phyloP scores from a whole-genome alignment of 2,797 vertebrate genomes.

The Paratrypauchen microcephalus region DNA sequence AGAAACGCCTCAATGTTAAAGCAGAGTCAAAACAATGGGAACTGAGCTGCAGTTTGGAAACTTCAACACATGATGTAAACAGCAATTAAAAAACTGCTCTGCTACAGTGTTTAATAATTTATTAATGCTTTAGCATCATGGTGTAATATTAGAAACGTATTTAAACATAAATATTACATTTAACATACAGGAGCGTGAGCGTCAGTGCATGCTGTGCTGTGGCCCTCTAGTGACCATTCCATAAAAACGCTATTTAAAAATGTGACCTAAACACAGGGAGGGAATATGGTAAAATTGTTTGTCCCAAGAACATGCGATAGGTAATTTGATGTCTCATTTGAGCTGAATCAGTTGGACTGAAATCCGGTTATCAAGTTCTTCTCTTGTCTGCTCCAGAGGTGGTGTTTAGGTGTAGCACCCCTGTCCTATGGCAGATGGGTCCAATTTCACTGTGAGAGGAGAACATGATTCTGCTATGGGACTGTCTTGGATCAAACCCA shows the following conservation, averaged over 20 bases:
- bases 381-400: conserved; percentile 27
- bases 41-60: too few species aligned
- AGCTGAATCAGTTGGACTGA: conserved; percentile 44
- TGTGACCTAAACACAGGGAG: neutral
- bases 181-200: neutral
- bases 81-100: too few species aligned
- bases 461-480: conserved; percentile 58
- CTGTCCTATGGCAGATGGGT: conserved; percentile 41
- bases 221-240: conserved; percentile 51
- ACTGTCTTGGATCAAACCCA: conserved; percentile 34
- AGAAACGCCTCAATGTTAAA: neutral
- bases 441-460: conserved; percentile 67
- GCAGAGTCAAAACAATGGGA: too few species aligned
- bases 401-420: conserved; percentile 45
- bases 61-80: neutral
- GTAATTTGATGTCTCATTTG: conserved; percentile 24
- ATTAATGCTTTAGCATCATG: too few species aligned
- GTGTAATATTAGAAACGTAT: too few species aligned
- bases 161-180: too few species aligned
- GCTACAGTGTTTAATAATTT: too few species aligned
- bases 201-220: conserved; percentile 29
- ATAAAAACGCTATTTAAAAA: conserved; percentile 12
- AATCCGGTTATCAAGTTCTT: conserved; percentile 45
- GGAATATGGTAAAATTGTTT: neutral
- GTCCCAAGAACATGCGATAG: neutral